These are phyloP conservation scores for Uria lomvia DNA, from an alignment of 2,113 vertebrate species.

Conservation along the genomic window DNA sequence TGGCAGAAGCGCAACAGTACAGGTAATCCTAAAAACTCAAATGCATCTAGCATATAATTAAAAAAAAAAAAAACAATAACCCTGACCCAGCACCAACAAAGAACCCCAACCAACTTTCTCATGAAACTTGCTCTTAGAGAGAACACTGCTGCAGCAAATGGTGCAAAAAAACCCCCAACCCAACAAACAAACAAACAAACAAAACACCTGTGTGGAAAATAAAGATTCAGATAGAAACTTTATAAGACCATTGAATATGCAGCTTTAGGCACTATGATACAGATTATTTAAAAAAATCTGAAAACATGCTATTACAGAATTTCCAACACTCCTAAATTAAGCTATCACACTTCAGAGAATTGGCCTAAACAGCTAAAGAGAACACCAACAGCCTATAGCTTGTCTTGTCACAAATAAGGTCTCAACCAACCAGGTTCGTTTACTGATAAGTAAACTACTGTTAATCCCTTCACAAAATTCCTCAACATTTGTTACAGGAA, in stretches of 20 bases:
- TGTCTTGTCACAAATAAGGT: background rate
- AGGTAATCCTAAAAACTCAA: background rate
- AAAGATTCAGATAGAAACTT: background rate
- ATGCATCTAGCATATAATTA: background rate
- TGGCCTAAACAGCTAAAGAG: too few species aligned
- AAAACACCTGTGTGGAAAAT: background rate
- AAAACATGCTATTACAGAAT: background rate
- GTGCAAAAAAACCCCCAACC: accelerated
- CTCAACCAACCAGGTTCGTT: background rate
- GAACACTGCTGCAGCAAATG: background rate
- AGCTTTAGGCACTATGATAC: background rate
- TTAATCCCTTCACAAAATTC: background rate
- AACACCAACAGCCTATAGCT: too few species aligned
- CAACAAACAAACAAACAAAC: background rate
- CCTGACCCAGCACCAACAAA: background rate
- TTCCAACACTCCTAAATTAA: background rate
- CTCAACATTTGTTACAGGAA: background rate
- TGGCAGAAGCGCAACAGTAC: background rate
- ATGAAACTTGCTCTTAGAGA: background rate
- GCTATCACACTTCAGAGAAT: background rate
- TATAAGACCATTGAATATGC: background rate
- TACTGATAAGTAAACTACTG: background rate
- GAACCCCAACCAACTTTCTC: background rate
- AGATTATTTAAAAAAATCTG: background rate
- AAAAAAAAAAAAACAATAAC: background rate